phyloP scores from a whole-genome alignment of 2,888 invertebrate species.

The Himalopsyche japonica region DNA sequence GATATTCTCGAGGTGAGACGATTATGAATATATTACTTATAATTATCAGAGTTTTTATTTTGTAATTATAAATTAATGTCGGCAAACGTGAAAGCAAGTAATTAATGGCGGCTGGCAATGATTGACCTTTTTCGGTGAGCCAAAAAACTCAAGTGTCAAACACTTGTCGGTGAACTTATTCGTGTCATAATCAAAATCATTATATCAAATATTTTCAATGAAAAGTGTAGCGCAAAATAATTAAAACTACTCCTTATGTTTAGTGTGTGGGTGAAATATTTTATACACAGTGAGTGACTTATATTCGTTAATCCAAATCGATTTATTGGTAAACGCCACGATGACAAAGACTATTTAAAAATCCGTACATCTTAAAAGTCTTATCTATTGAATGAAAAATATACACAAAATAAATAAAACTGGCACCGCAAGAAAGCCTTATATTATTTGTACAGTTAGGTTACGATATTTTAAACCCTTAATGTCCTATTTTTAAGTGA shows the following conservation, averaged over 20 bases:
- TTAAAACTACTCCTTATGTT: neutral
- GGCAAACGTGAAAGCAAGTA: neutral
- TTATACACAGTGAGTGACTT: neutral
- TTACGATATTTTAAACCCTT: too few relatives aligned
- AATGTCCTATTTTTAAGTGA: too few relatives aligned
- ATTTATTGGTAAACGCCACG: too few relatives aligned
- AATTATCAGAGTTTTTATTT: too few relatives aligned
- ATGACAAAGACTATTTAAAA: too few relatives aligned
- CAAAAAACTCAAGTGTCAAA: neutral
- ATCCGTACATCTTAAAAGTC: too few relatives aligned
- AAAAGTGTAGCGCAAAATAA: neutral
- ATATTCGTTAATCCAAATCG: neutral
- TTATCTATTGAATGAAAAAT: too few relatives aligned
- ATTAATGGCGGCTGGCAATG: neutral
- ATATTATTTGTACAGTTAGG: too few relatives aligned
- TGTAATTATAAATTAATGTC: neutral
- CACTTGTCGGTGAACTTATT: neutral
- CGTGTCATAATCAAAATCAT: neutral
- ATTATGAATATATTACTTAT: too few relatives aligned
- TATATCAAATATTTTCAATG: neutral
- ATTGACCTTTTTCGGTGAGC: neutral
- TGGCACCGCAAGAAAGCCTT: too few relatives aligned
- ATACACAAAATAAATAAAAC: too few relatives aligned
- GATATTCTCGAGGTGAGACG: too few relatives aligned
- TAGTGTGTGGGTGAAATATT: neutral